These are phyloP conservation scores for Germaria angustata DNA, from an alignment of 2,888 invertebrate species.

Conservation along the genomic window DNA sequence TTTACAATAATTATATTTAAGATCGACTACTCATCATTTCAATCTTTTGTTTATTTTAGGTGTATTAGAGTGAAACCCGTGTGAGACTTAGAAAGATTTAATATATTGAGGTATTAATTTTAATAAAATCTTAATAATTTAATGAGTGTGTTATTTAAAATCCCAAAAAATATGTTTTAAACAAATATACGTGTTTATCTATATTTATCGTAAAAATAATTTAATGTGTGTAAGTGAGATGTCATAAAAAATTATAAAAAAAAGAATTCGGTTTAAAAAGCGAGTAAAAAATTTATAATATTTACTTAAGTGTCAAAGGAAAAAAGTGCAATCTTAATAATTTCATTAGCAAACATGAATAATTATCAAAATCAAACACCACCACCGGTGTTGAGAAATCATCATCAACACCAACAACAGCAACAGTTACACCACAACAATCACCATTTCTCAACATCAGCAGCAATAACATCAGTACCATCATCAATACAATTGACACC, in stretches of 20 bases:
- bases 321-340: not conserved
- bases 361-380: constrained; percentile 70
- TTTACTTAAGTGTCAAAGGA: not conserved
- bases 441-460: constrained; percentile 59
- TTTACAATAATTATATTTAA: too few relatives aligned
- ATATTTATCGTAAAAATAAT: too few relatives aligned
- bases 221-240: too few relatives aligned
- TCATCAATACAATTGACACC: constrained; percentile 61
- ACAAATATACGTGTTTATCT: too few relatives aligned
- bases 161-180: too few relatives aligned
- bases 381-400: constrained; percentile 67
- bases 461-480: constrained; percentile 42
- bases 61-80: not conserved
- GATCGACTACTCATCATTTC: too few relatives aligned
- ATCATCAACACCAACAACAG: constrained; percentile 59
- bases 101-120: not conserved
- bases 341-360: constrained; percentile 63
- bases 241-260: not conserved
- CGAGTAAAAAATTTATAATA: not conserved
- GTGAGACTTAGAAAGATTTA: not conserved
- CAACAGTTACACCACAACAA: constrained; percentile 57
- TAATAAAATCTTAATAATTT: too few relatives aligned
- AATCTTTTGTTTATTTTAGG: not conserved
- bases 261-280: not conserved
- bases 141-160: too few relatives aligned